phyloP scores from a whole-genome alignment of 2,797 vertebrate species.

The Varecia variegata region DNA sequence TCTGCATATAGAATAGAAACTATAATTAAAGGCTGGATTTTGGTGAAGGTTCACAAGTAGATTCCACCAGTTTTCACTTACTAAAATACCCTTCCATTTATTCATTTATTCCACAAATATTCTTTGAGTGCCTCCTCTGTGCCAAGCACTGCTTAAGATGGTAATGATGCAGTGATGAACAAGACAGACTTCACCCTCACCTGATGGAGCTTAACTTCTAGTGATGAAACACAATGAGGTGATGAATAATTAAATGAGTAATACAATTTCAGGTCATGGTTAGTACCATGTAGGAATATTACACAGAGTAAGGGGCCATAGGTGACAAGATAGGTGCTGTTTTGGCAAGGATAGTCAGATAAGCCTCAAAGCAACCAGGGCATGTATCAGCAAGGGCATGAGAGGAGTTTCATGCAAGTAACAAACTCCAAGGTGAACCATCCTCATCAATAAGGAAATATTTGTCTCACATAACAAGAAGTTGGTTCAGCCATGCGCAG shows the following conservation, averaged over 20 bases:
- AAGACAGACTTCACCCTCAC: background rate
- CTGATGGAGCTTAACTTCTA: too few species aligned
- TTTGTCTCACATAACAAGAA: background rate
- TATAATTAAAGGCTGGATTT: background rate
- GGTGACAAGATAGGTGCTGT: background rate
- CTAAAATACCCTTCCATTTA: background rate
- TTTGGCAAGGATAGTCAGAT: background rate
- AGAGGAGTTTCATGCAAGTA: too few species aligned
- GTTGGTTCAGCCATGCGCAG: background rate
- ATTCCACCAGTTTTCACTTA: background rate
- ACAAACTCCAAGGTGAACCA: background rate
- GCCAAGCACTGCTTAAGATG: background rate
- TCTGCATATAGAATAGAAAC: background rate
- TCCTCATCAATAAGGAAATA: rapidly evolving
- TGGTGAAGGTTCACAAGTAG: too few species aligned
- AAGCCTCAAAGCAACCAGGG: background rate
- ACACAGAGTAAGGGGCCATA: background rate
- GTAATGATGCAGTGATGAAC: background rate
- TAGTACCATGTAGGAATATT: too few species aligned
- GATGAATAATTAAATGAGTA: background rate
- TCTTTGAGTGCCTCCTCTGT: too few species aligned
- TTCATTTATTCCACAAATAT: too few species aligned
- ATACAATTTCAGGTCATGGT: background rate
- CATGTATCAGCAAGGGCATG: background rate
- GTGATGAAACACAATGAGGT: too few species aligned